phyloP scores from a whole-genome alignment of 2,888 invertebrate species.

The Carcina quercana region DNA sequence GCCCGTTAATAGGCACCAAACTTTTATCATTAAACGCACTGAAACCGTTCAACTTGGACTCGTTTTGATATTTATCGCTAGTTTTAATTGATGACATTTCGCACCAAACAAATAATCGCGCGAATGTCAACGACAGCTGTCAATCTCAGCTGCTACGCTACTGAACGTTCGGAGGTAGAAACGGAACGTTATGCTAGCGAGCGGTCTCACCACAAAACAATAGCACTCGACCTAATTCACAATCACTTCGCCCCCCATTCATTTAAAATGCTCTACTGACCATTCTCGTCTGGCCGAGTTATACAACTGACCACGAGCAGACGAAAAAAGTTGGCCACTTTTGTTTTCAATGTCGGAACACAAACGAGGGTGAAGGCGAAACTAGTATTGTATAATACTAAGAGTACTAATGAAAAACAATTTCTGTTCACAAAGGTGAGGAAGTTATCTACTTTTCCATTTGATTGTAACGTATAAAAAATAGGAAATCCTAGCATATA shows the following conservation, averaged over 20 bases:
- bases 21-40: conserved; percentile 57
- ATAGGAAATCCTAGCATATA: too few relatives aligned
- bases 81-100: conserved; percentile 62
- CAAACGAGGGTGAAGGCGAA: conserved; percentile 32
- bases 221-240: conserved; percentile 36
- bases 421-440: conserved; percentile 15
- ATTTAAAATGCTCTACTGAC: conserved; percentile 16
- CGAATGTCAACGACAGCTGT: conserved; percentile 46
- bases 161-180: conserved; percentile 43
- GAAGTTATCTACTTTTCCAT: conserved; percentile 3
- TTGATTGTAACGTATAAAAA: conserved; percentile 9
- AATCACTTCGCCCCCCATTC: conserved; percentile 28
- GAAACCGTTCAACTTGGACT: conserved; percentile 55
- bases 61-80: conserved; percentile 54
- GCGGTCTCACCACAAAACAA: conserved; percentile 43
- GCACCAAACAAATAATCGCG: conserved; percentile 37
- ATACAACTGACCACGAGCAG: conserved; percentile 11
- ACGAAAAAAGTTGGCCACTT: conserved; percentile 7
- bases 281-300: conserved; percentile 29
- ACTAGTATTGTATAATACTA: conserved; percentile 22
- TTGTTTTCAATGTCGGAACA: conserved; percentile 34
- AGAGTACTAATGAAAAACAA: conserved; percentile 14
- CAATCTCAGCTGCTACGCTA: conserved; percentile 49
- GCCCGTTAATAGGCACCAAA: conserved; percentile 47
- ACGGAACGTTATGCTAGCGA: conserved; percentile 48